Conservation (phyloP, 2,797 vertebrate genomes). For the Propithecus perrieri region DNA sequence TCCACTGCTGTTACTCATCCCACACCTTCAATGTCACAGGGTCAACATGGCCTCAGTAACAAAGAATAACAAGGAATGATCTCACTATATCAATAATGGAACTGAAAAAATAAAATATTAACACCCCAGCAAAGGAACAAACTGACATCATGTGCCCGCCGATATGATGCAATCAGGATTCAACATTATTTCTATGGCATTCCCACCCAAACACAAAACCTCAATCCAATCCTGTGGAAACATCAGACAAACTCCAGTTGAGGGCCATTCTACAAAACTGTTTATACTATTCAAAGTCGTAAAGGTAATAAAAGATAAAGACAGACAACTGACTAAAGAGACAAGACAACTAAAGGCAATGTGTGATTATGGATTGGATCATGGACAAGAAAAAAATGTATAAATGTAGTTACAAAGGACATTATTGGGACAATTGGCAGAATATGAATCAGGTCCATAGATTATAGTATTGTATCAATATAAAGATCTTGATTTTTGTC, state of each 20-base stretch:
- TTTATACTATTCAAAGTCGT: background rate
- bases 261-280: background rate
- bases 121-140: background rate
- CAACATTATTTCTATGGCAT: background rate
- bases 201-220: background rate
- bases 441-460: background rate
- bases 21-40: background rate
- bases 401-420: too few species aligned
- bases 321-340: background rate
- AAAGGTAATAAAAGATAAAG: background rate
- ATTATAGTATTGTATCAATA: background rate
- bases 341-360: background rate
- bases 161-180: background rate
- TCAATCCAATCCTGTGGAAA: background rate
- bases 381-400: background rate
- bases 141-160: background rate
- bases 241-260: background rate
- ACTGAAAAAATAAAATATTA: background rate
- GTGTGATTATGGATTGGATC: background rate
- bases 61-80: background rate
- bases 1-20: background rate
- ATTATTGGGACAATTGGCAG: background rate
- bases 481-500: background rate
- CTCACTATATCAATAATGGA: background rate
- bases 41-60: background rate